A percentile compares a stretch with the other conserved stretches of the same genome.
These are phyloP conservation scores for Helicoverpa zea DNA, from an alignment of 1,140 invertebrate species.

Conservation along the genomic window DNA sequence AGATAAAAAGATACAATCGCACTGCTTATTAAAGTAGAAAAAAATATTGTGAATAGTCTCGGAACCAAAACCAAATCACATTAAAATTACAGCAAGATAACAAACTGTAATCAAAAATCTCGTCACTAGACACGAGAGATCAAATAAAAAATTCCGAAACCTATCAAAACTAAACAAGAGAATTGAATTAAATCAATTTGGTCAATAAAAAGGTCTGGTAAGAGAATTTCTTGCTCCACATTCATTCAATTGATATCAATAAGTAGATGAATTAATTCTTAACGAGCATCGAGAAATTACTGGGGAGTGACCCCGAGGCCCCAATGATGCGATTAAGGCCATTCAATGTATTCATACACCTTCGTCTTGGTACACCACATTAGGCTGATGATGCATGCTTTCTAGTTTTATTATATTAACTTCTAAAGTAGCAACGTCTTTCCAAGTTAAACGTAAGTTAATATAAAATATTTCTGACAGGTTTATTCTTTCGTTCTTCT, in stretches of 20 bases:
- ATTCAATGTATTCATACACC: conserved; percentile 38
- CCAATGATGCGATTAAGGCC: conserved; percentile 48
- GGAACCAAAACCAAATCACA: background rate
- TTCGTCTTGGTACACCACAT: conserved; percentile 39
- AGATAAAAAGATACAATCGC: background rate
- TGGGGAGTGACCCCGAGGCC: conserved; percentile 44
- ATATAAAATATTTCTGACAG: too few relatives aligned
- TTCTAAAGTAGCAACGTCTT: background rate
- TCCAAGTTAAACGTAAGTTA: too few relatives aligned
- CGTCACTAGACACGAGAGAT: background rate
- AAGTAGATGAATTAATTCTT: conserved; percentile 51
- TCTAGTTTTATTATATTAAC: conserved; percentile 8
- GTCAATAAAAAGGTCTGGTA: conserved; percentile 20
- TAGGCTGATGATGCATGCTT: conserved; percentile 28
- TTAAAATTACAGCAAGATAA: background rate
- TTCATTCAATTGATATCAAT: conserved; percentile 51
- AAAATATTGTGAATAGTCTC: background rate
- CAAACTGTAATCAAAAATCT: background rate
- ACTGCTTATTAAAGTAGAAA: background rate
- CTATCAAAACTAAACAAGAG: conserved; percentile 31
- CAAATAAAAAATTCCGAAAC: background rate
- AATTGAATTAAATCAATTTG: conserved; percentile 37
- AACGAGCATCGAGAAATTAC: conserved; percentile 48
- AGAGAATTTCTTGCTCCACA: conserved; percentile 44
- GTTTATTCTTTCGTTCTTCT: background rate